A percentile compares a stretch with the other conserved stretches of the same genome.
phyloP scores from a whole-genome alignment of 2,888 invertebrate species.

The Drosophila subsilvestris region DNA sequence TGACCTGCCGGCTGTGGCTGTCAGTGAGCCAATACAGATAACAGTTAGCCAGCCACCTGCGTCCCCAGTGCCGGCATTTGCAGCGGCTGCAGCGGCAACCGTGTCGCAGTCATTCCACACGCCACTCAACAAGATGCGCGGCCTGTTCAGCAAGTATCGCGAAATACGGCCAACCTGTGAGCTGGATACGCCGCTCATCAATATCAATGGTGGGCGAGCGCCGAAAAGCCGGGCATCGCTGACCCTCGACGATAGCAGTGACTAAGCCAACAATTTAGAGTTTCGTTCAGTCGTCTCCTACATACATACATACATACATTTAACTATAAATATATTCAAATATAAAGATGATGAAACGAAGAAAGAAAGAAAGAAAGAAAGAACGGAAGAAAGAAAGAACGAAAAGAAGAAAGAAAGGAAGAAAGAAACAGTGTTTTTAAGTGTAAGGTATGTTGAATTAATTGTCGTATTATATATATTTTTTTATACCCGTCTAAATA shows the following conservation, averaged over 20 bases:
- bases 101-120: slow-evolving; percentile 51
- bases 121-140: slow-evolving; percentile 68
- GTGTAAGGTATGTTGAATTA: background rate
- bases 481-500: background rate
- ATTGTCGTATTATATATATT: background rate
- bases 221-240: background rate
- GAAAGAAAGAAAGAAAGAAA: background rate
- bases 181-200: background rate
- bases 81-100: slow-evolving; percentile 5
- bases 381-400: too few species aligned
- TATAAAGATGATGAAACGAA: too few species aligned
- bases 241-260: background rate
- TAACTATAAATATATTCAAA: background rate
- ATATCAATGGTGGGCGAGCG: background rate
- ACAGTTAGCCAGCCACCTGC: background rate
- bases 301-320: too few species aligned
- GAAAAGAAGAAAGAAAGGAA: too few species aligned
- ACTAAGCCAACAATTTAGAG: too few species aligned
- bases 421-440: background rate
- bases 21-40: background rate
- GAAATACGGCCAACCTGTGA: slow-evolving; percentile 32
- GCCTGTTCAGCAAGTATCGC: slow-evolving; percentile 71
- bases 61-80: background rate
- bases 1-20: background rate
- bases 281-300: too few species aligned